Evolutionary conservation across 2,888 invertebrate genomes (phyloP).

Genomic region (Papilio gigon): DNA sequence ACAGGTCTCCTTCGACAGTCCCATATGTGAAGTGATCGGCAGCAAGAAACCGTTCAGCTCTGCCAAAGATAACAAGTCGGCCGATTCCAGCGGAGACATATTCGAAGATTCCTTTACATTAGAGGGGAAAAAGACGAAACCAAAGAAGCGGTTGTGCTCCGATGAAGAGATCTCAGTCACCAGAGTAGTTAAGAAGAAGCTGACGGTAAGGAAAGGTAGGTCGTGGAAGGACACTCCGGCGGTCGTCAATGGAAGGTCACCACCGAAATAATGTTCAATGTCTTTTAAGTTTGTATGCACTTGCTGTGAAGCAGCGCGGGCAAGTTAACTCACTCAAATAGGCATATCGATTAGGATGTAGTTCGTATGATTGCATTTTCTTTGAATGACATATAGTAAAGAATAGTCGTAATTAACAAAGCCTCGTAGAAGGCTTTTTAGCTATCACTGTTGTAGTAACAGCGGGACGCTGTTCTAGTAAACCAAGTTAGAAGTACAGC

Average conservation of each 20-base stretch:
- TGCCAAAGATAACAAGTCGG: constrained; percentile 48
- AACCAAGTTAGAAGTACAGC: background rate
- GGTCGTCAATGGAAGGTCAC: constrained; percentile 68
- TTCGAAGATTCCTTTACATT: constrained; percentile 74
- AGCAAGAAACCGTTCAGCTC: constrained; percentile 50
- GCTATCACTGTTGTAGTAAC: background rate
- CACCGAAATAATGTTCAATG: constrained; percentile 56
- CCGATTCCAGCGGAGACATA: constrained; percentile 70
- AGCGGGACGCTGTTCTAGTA: background rate
- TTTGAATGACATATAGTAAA: background rate
- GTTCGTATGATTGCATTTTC: background rate
- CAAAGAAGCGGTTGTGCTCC: constrained; percentile 64
- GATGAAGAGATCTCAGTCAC: constrained; percentile 66
- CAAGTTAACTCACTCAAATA: background rate
- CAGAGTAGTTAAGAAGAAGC: constrained; percentile 69
- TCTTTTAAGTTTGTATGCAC: constrained; percentile 30
- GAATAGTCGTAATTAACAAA: background rate
- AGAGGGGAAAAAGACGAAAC: constrained; percentile 65
- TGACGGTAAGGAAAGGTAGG: constrained; percentile 58
- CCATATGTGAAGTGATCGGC: constrained; percentile 64
- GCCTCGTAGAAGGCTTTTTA: background rate
- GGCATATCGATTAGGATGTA: background rate
- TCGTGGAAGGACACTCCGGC: constrained; percentile 71
- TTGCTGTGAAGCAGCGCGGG: constrained; percentile 35
- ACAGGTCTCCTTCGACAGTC: constrained; percentile 72